Percentiles rank a stretch among this genome's conserved stretches.
Evolutionary conservation across 2,888 invertebrate genomes (phyloP).

Genomic region (Cybosia mesomella): DNA sequence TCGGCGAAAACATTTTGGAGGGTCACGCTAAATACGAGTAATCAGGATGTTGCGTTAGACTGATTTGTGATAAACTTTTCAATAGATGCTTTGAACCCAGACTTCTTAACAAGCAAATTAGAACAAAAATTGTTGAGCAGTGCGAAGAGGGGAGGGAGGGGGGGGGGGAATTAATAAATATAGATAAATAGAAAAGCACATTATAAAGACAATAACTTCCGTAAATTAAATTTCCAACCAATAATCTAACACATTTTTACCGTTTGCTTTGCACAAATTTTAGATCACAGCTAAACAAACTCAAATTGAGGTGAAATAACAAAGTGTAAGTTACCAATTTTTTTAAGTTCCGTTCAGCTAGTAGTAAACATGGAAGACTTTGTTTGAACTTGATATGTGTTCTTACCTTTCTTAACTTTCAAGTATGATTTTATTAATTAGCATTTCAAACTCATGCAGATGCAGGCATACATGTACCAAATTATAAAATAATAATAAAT

Average conservation of each 20-base stretch:
- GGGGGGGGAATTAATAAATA: background rate
- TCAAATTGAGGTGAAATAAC: background rate
- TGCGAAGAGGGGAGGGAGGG: too few species aligned
- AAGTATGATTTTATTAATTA: too few species aligned
- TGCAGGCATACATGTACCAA: background rate
- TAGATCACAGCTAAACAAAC: background rate
- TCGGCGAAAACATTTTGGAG: constrained; percentile 63
- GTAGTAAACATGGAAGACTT: background rate
- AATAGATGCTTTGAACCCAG: constrained; percentile 9
- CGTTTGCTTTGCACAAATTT: background rate
- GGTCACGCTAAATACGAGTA: constrained; percentile 45
- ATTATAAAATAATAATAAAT: background rate
- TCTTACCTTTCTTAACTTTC: too few species aligned
- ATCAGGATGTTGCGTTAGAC: constrained; percentile 35
- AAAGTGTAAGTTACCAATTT: background rate
- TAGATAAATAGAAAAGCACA: background rate
- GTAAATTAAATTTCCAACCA: too few species aligned
- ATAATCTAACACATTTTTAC: too few species aligned
- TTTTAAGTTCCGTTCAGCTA: too few species aligned
- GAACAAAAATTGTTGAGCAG: background rate
- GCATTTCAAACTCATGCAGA: background rate
- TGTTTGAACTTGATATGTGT: background rate
- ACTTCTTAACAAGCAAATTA: background rate
- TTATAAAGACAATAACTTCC: too few species aligned
- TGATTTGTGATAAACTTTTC: background rate